Evolutionary conservation across 2,888 invertebrate genomes (phyloP).

Genomic region (Tiphia femorata): DNA sequence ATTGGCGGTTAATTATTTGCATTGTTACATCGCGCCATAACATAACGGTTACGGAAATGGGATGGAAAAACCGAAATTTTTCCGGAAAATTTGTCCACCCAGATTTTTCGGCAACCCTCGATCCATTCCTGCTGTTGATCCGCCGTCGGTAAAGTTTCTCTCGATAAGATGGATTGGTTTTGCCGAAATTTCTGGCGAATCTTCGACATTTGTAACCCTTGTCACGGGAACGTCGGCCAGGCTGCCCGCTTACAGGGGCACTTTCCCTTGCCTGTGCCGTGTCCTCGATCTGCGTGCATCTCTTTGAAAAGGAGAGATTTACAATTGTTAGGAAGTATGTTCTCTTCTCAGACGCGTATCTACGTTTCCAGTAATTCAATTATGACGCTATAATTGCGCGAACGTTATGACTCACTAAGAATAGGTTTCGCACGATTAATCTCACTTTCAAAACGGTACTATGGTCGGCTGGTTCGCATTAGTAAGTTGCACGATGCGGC

Average conservation of each 20-base stretch:
- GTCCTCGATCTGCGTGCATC: too few relatives aligned
- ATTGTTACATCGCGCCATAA: conserved; percentile 34
- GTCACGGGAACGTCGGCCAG: too few relatives aligned
- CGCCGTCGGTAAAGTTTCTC: too few relatives aligned
- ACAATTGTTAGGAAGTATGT: too few relatives aligned
- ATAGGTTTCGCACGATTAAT: conserved; percentile 45
- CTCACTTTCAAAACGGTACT: conserved; percentile 47
- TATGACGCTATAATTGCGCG: conserved; percentile 40
- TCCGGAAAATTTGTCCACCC: conserved; percentile 5
- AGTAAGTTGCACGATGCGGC: background rate
- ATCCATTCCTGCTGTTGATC: background rate
- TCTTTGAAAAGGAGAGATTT: too few relatives aligned
- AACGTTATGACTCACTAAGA: conserved; percentile 37
- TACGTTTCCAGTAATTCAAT: conserved; percentile 29
- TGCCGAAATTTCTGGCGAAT: too few relatives aligned
- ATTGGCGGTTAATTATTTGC: conserved; percentile 42
- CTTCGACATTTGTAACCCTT: too few relatives aligned
- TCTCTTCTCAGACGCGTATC: background rate
- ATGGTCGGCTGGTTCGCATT: conserved; percentile 25
- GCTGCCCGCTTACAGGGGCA: too few relatives aligned
- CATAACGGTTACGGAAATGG: conserved; percentile 35
- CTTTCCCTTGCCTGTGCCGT: too few relatives aligned
- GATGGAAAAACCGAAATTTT: conserved; percentile 24
- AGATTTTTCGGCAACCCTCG: background rate
- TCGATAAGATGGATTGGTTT: too few relatives aligned